phyloP scores from a whole-genome alignment of 1,140 invertebrate species.

The Drosophila bocki region DNA sequence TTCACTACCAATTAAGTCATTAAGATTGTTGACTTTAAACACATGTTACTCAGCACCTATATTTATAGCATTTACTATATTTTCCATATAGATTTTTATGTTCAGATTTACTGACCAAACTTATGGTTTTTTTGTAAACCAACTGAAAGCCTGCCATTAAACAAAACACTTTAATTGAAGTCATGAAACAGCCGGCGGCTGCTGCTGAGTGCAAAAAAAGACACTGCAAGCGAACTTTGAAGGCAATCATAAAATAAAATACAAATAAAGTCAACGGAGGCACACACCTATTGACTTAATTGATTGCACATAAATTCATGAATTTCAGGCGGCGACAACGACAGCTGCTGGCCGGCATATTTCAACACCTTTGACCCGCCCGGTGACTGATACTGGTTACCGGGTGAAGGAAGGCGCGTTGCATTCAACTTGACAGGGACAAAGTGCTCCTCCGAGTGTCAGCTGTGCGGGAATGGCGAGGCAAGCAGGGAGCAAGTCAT shows the following conservation, averaged over 20 bases:
- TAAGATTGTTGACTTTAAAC: conserved; percentile 4
- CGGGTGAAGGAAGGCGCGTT: conserved; percentile 23
- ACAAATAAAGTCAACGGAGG: conserved; percentile 9
- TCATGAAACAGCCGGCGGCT: conserved; percentile 25
- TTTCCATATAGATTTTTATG: conserved; percentile 3
- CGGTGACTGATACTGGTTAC: conserved; percentile 20
- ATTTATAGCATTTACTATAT: not conserved
- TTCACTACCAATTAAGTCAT: conserved; percentile 1
- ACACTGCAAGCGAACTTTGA: conserved; percentile 11
- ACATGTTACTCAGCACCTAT: not conserved
- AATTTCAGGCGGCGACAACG: conserved; percentile 26
- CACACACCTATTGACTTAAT: conserved; percentile 76
- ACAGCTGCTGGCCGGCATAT: conserved; percentile 33
- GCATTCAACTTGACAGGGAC: conserved; percentile 63
- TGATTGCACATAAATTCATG: conserved; percentile 70
- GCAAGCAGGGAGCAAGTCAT: conserved; percentile 23
- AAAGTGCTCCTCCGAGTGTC: conserved; percentile 47
- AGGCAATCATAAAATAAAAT: conserved; percentile 22
- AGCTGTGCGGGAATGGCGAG: conserved; percentile 40
- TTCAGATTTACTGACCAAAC: not conserved
- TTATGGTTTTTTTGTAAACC: no score
- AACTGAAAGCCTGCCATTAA: conserved; percentile 21
- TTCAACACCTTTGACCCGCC: conserved; percentile 66
- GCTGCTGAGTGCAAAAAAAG: conserved; percentile 19
- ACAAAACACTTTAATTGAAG: conserved; percentile 52